Base-by-base conservation (phyloP, 2,113 vertebrate species). In the Poecile atricapillus region DNA sequence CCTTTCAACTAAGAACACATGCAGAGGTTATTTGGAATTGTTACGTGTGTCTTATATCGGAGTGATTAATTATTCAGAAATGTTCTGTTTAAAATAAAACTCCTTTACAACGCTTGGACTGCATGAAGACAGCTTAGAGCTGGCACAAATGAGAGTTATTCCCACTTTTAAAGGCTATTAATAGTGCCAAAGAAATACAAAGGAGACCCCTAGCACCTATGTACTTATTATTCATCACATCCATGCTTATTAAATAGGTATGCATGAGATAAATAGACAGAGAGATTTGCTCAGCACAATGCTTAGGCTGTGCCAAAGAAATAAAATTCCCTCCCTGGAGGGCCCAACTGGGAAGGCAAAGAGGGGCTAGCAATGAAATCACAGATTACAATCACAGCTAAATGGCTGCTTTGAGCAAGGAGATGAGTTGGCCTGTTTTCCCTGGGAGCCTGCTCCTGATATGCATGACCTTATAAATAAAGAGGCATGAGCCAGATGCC, bases 21-120 rank as follows among this genome's bases (percentile, higher is more conserved):
- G 41, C 50, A 70, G 35, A 35, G 30, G 46, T 92, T 93, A 75
- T 86, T 90, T 96, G 90, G 90, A 86, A 69, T 70, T 50, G n/a
- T 30, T 92, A 24, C 56, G 43, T 49, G 24, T 56, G 56, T 75
- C 86, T 87, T 89, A 4, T 86, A 90, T 44, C 0, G 0, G 25
- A 78, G 85, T 71, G 90, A 94, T 82, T 94, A 96, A 92, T 96
- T 95, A 89, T 92, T 93, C 56, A 95, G 73, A 96, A 95, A 95
- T 93, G 88, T 43, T 93, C 76, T 95, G 85, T 86, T 96, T 95
- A 78, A 64, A 93, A 92, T 84, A 92, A 95, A 88, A 87, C 59
- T 93, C 75, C 56, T 53, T 95, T 87, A 64, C 28, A 78, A 53
- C 43, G 56, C 64, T 90, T 83, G 90, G 86, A 50, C 82, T 53